These are phyloP conservation scores for Distichodus sexfasciatus DNA, from an alignment of 2,797 vertebrate genomes.

Conservation along the genomic window DNA sequence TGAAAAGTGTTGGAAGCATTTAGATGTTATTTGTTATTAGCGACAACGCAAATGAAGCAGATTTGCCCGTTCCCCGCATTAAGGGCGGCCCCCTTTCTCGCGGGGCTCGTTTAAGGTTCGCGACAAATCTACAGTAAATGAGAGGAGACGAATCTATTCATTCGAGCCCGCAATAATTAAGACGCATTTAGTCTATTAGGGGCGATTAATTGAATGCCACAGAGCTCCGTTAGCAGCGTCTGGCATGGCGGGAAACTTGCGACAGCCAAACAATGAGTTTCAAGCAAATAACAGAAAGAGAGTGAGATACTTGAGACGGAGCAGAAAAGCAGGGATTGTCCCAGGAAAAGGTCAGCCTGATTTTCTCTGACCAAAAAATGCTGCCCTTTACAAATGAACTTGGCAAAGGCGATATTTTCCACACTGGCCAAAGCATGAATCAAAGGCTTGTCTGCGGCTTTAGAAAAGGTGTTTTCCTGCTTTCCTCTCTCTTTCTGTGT, in stretches of 20 bases:
- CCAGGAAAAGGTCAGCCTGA: slow-evolving; percentile 79
- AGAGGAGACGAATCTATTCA: slow-evolving; percentile 40
- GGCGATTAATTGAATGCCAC: slow-evolving; percentile 36
- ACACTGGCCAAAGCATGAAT: slow-evolving; percentile 78
- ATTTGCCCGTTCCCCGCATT: slow-evolving; percentile 7
- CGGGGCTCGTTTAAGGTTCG: slow-evolving; percentile 20
- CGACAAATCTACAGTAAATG: slow-evolving; percentile 35
- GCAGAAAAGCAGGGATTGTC: slow-evolving; percentile 66
- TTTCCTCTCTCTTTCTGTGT: slow-evolving; percentile 47
- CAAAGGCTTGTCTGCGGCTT: slow-evolving; percentile 72
- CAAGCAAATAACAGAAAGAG: slow-evolving; percentile 22
- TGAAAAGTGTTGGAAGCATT: no score
- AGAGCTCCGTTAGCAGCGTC: slow-evolving; percentile 30
- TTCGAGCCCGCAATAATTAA: slow-evolving; percentile 35
- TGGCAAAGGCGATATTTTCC: slow-evolving; percentile 79
- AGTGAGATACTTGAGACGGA: slow-evolving; percentile 48
- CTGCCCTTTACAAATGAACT: slow-evolving; percentile 84
- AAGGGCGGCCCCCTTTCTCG: background rate
- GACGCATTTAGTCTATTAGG: slow-evolving; percentile 43
- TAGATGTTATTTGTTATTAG: no score
- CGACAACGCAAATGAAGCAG: slow-evolving; percentile 9
- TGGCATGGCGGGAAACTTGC: slow-evolving; percentile 2
- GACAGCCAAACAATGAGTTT: slow-evolving; percentile 38
- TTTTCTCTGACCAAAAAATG: slow-evolving; percentile 81
- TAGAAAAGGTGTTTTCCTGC: slow-evolving; percentile 34